A percentile compares a stretch with the other conserved stretches of the same genome.
Evolutionary conservation across 2,113 vertebrate species (phyloP).

Genomic region (Malurus melanocephalus): DNA sequence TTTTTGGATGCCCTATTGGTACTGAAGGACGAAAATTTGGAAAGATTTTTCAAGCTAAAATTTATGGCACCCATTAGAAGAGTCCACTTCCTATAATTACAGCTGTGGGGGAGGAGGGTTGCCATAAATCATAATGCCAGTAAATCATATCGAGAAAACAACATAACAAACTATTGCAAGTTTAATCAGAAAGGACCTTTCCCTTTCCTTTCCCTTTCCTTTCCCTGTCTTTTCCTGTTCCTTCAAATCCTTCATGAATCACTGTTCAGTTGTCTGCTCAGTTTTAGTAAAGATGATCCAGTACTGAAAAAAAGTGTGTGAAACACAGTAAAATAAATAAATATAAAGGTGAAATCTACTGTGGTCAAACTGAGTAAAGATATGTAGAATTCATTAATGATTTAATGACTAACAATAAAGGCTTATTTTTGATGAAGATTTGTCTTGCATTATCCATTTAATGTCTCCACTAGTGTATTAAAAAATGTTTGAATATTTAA

Average conservation of each 20-base stretch:
- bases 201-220: neutral
- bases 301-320: neutral
- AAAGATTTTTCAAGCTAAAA: neutral
- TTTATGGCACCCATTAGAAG: constrained; percentile 1
- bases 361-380: neutral
- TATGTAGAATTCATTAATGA: neutral
- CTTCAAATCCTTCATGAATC: neutral
- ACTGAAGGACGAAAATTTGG: neutral
- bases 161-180: neutral
- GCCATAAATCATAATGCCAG: neutral
- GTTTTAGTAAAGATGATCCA: neutral
- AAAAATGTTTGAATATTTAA: neutral
- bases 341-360: neutral
- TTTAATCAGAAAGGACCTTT: neutral
- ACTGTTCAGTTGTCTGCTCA: neutral
- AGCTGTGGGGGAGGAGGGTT: neutral
- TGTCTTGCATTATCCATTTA: neutral
- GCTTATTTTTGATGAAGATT: neutral
- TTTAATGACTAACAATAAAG: neutral
- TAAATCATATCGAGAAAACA: neutral
- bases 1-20: neutral
- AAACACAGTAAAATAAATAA: neutral
- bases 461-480: neutral
- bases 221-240: neutral
- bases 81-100: neutral